Evolutionary conservation across 2,113 vertebrate species (phyloP).

Genomic region (Hippocampus comes): DNA sequence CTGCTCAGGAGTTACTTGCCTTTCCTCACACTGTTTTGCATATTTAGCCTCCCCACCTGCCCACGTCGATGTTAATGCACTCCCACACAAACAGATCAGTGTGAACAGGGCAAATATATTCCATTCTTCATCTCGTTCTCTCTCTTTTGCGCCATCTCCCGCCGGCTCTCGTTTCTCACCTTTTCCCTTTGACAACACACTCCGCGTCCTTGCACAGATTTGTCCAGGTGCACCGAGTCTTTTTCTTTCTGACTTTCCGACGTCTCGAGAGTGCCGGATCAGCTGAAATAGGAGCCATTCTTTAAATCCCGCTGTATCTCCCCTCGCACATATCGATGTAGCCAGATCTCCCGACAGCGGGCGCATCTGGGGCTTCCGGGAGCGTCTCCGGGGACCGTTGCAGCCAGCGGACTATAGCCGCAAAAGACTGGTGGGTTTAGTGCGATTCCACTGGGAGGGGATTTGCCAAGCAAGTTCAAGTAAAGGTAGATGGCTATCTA

Average conservation of each 20-base stretch:
- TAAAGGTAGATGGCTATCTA: not conserved
- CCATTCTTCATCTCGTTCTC: constrained; percentile 53
- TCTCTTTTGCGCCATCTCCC: not conserved
- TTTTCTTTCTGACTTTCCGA: constrained; percentile 29
- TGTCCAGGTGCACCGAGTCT: constrained; percentile 39
- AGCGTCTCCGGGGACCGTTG: constrained; percentile 55
- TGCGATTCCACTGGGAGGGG: not conserved
- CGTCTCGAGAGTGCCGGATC: constrained; percentile 64
- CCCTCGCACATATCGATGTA: constrained; percentile 68
- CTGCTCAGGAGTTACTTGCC: constrained; percentile 67
- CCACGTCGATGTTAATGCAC: constrained; percentile 79
- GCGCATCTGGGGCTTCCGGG: constrained; percentile 56
- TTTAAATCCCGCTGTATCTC: constrained; percentile 63
- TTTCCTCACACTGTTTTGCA: constrained; percentile 75
- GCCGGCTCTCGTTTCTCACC: constrained; percentile 31
- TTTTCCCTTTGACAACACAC: constrained; percentile 40
- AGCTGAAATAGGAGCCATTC: constrained; percentile 74
- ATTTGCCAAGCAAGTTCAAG: not conserved
- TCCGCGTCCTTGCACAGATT: constrained; percentile 15
- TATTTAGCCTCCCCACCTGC: constrained; percentile 72
- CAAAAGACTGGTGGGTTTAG: not conserved
- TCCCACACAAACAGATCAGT: constrained; percentile 78
- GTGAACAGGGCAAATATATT: constrained; percentile 77
- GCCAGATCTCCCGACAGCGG: constrained; percentile 68
- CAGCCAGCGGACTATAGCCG: constrained; percentile 38